phyloP scores from a whole-genome alignment of 2,797 vertebrate species.

The Gambusia yucatana region DNA sequence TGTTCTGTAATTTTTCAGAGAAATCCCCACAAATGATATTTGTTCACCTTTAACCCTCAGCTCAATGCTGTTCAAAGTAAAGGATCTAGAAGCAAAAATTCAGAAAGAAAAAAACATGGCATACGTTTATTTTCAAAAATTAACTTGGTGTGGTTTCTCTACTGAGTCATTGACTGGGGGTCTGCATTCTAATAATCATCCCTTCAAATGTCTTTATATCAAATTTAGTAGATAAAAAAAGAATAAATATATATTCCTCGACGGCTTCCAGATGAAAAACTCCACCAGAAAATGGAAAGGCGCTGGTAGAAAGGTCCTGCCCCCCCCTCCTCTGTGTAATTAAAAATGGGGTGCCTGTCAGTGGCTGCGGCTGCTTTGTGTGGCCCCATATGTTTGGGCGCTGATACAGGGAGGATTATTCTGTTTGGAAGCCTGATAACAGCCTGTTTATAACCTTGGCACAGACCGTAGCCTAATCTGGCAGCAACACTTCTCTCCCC shows the following conservation, averaged over 20 bases:
- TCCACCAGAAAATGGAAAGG: slow-evolving; percentile 37
- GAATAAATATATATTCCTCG: slow-evolving; percentile 29
- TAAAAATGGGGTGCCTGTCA: slow-evolving; percentile 97
- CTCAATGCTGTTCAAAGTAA: not conserved
- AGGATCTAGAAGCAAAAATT: not conserved
- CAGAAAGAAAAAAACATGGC: not conserved
- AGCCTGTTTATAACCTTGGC: slow-evolving; percentile 99
- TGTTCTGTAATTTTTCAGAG: not conserved
- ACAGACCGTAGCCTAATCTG: slow-evolving; percentile 96
- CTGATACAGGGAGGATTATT: slow-evolving; percentile 99
- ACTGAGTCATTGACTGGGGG: not conserved
- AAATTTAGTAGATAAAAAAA: slow-evolving; percentile 12
- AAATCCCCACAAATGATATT: not conserved
- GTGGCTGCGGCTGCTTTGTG: slow-evolving; percentile 93
- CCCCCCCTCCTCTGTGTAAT: slow-evolving; percentile 90
- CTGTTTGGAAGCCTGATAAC: slow-evolving; percentile 97
- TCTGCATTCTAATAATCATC: not conserved
- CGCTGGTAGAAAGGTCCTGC: slow-evolving; percentile 69
- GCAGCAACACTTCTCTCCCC: slow-evolving; percentile 92
- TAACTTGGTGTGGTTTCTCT: not conserved
- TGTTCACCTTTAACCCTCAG: not conserved
- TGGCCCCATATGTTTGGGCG: slow-evolving; percentile 97
- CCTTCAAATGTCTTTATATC: not conserved
- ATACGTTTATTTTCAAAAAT: not conserved
- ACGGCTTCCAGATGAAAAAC: slow-evolving; percentile 40